These are phyloP conservation scores for Echinops telfairi DNA, from an alignment of 2,113 vertebrate genomes.

Conservation along the genomic window DNA sequence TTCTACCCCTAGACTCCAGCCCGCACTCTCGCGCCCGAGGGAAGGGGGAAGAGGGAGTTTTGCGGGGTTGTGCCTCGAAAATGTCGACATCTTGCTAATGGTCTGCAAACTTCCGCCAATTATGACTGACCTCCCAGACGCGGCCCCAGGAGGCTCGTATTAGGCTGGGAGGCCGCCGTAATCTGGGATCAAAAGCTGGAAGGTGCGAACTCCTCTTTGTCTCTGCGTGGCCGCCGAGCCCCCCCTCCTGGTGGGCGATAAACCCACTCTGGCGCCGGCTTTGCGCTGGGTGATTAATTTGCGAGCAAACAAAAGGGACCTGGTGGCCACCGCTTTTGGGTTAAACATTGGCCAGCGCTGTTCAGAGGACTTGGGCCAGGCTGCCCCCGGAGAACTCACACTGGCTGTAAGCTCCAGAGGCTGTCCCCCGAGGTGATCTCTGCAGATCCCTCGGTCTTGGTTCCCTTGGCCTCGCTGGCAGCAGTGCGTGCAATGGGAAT, in stretches of 20 bases:
- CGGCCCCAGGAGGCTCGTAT: conserved; percentile 89
- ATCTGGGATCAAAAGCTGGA: conserved; percentile 90
- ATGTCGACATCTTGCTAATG: conserved; percentile 85
- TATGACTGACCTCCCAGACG: conserved; percentile 89
- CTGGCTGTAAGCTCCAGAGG: neutral
- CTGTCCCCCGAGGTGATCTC: neutral
- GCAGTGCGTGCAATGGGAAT: neutral
- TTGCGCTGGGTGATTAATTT: conserved; percentile 94
- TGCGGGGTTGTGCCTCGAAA: conserved; percentile 81
- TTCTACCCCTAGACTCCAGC: neutral
- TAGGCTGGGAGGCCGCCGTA: conserved; percentile 87
- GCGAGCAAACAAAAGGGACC: conserved; percentile 94
- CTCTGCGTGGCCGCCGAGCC: conserved; percentile 86
- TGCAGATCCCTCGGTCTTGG: neutral
- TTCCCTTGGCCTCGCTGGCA: neutral
- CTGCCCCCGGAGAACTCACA: neutral
- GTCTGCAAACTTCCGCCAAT: conserved; percentile 89
- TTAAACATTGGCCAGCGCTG: conserved; percentile 93
- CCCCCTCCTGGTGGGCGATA: conserved; percentile 89
- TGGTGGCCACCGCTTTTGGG: conserved; percentile 89
- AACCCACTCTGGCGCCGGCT: conserved; percentile 90
- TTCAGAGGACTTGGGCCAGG: conserved; percentile 44
- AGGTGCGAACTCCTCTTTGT: conserved; percentile 92
- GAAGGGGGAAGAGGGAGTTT: conserved; percentile 49
- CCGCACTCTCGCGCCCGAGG: neutral